A percentile compares a stretch with the other conserved stretches of the same genome.
These are phyloP conservation scores for Cephalotes varians DNA, from an alignment of 2,888 invertebrate genomes.

Conservation along the genomic window DNA sequence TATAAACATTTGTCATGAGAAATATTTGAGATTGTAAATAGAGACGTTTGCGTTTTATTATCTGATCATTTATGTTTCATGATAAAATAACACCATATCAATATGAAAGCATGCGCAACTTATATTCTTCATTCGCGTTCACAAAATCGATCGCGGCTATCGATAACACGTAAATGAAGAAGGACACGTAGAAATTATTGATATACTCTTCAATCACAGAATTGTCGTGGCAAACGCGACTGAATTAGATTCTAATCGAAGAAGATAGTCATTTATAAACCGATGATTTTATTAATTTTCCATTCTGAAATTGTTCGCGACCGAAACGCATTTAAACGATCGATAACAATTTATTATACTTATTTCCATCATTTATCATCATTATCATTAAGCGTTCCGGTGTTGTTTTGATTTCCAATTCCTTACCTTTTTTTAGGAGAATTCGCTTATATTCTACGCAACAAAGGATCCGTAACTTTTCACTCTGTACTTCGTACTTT, in stretches of 20 bases:
- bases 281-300: slow-evolving; percentile 1
- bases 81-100: background rate
- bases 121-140: background rate
- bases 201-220: slow-evolving; percentile 28
- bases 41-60: background rate
- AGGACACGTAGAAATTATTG: slow-evolving; percentile 30
- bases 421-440: background rate
- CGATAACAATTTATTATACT: background rate
- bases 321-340: background rate
- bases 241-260: slow-evolving; percentile 24
- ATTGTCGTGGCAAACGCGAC: slow-evolving; percentile 8
- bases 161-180: background rate
- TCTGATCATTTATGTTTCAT: background rate
- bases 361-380: background rate
- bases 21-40: slow-evolving; percentile 4
- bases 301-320: background rate
- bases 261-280: background rate
- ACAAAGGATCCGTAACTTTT: background rate
- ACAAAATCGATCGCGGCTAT: slow-evolving; percentile 22
- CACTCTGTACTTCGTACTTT: background rate
- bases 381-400: background rate
- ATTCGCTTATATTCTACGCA: background rate
- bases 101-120: slow-evolving; percentile 2
- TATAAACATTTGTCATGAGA: background rate
- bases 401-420: background rate